Percentiles rank a stretch among this genome's conserved stretches.
phyloP scores from a whole-genome alignment of 2,113 vertebrate genomes.

The Tachysurus vachellii region DNA sequence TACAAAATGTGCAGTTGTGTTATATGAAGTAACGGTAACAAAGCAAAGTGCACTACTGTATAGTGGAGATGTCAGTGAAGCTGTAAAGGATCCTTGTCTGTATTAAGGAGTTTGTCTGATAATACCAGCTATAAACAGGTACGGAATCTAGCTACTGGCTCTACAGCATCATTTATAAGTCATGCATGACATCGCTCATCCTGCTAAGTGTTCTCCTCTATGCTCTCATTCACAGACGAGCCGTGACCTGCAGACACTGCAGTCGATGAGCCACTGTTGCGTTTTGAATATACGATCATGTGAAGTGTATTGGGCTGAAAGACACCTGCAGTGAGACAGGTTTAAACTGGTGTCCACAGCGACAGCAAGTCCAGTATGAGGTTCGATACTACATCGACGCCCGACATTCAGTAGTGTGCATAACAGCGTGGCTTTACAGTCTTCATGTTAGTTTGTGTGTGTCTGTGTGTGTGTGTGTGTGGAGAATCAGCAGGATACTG shows the following conservation, averaged over 20 bases:
- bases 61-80: too few relatives aligned
- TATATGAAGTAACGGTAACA: too few relatives aligned
- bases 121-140: neutral
- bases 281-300: slow-evolving; percentile 23
- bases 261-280: slow-evolving; percentile 33
- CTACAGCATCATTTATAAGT: neutral
- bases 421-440: neutral
- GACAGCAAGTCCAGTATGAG: neutral
- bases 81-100: too few relatives aligned
- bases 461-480: slow-evolving; percentile 38
- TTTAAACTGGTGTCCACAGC: neutral
- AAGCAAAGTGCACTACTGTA: too few relatives aligned
- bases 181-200: neutral
- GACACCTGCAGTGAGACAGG: slow-evolving; percentile 2
- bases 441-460: slow-evolving; percentile 26
- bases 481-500: slow-evolving; percentile 55
- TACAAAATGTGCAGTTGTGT: too few relatives aligned
- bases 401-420: neutral
- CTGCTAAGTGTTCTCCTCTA: slow-evolving; percentile 12
- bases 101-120: too few relatives aligned
- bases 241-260: slow-evolving; percentile 20
- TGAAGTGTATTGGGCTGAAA: slow-evolving; percentile 24
- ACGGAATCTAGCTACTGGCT: neutral
- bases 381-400: slow-evolving; percentile 11
- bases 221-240: slow-evolving; percentile 30